phyloP scores from a whole-genome alignment of 2,888 invertebrate genomes.

The Chrysolina oricalcia region DNA sequence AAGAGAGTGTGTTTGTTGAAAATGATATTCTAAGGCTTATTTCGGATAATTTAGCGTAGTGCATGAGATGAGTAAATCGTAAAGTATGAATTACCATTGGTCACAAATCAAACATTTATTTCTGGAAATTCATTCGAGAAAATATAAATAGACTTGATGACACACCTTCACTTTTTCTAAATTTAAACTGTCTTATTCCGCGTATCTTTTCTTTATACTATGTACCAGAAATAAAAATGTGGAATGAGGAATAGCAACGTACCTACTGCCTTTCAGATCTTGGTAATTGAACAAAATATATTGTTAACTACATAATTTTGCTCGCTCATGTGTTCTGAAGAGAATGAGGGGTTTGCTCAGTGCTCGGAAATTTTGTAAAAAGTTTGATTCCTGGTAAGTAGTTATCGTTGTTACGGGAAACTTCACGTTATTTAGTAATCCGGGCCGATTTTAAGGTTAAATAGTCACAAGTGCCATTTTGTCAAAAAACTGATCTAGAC shows the following conservation, averaged over 20 bases:
- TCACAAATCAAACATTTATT: background rate
- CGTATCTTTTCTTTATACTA: background rate
- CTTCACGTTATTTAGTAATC: no score
- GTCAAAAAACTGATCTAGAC: no score
- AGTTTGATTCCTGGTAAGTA: no score
- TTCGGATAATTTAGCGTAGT: background rate
- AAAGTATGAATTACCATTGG: background rate
- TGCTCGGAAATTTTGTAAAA: no score
- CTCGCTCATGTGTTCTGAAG: no score
- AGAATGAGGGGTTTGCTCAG: no score
- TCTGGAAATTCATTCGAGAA: background rate
- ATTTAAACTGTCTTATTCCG: slow-evolving; percentile 2
- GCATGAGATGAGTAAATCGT: background rate
- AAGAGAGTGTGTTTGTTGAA: background rate
- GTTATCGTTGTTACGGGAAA: no score
- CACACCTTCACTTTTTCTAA: background rate
- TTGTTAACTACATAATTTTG: no score
- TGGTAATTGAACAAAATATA: background rate
- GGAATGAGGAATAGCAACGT: background rate
- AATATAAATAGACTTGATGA: slow-evolving; percentile 14
- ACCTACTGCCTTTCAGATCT: background rate
- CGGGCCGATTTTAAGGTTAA: no score
- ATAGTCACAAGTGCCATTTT: no score
- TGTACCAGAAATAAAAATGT: background rate
- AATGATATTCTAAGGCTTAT: background rate